phyloP scores from a whole-genome alignment of 1,140 invertebrate species.

The Radopholus similis region DNA sequence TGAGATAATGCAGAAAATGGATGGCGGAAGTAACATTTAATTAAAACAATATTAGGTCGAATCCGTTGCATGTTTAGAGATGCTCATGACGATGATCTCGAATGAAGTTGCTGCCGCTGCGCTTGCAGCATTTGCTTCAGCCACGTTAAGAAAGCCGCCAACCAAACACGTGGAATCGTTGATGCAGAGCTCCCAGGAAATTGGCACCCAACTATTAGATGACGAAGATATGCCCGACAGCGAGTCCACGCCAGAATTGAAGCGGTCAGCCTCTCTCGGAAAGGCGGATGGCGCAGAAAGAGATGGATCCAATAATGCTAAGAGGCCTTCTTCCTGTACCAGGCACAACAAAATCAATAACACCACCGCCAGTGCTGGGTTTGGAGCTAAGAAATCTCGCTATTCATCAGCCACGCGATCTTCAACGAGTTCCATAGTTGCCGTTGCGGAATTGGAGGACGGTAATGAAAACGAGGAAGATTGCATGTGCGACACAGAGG shows the following conservation, averaged over 20 bases:
- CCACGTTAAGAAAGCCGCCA: constrained; percentile 30
- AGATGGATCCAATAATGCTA: background rate
- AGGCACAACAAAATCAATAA: background rate
- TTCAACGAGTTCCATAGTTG: constrained; percentile 3
- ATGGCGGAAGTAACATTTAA: background rate
- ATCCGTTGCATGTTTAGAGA: background rate
- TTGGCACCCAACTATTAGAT: background rate
- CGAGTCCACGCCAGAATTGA: background rate
- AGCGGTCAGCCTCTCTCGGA: background rate
- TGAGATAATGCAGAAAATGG: constrained; percentile 6
- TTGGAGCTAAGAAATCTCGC: background rate
- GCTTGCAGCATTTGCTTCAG: constrained; percentile 34
- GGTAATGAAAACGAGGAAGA: constrained; percentile 22
- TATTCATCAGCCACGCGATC: background rate
- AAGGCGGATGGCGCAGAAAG: background rate
- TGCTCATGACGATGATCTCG: constrained; percentile 20
- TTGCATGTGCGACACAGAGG: constrained; percentile 15
- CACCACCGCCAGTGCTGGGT: background rate
- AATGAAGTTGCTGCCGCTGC: constrained; percentile 42
- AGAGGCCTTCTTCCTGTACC: background rate
- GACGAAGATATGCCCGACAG: constrained; percentile 67
- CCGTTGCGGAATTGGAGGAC: constrained; percentile 8
- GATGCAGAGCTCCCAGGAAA: constrained; percentile 35
- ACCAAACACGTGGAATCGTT: constrained; percentile 30
- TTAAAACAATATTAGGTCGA: background rate